Base-by-base conservation (phyloP, 1,140 invertebrate genomes). In the Triops cancriformis region DNA sequence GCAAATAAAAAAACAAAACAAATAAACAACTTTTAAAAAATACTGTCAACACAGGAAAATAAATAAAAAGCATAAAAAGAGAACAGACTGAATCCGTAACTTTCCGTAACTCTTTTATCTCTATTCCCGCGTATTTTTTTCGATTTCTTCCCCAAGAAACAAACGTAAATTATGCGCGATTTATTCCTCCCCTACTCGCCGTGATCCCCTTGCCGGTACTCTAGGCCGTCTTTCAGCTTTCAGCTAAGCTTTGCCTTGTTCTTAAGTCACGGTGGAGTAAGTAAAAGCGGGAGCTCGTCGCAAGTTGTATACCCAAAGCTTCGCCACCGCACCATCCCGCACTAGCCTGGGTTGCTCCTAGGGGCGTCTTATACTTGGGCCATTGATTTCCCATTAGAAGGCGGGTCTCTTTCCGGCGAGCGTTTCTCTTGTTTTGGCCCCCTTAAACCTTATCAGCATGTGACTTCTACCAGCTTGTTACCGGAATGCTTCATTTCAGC, bases 351-450 rank as follows among this genome's bases (percentile, higher is more conserved):
- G n/a, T 37, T 37, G 2, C 51, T 64, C 51, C 51, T 37, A 14
- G 51, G 9, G 51, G 51, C 51, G 51, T 64, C 51, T 23, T 64
- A 37, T 64, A 64, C 51, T n/a, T 64, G 51, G 51, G n/a, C 51
- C 51, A 64, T 64, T 64, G 51, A 64, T 64, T 64, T 64, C 51
- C 51, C 10, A 64, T 64, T 64, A 64, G 51, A 23, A 64, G 51
- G 51, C 51, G 51, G 51, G 51, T 6, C 51, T 23, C 51, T 64
- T 64, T 64, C 51, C n/a, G 14, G 51, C 51, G n/a, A 64, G 14
- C 31, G 31, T 37, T 37, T 37, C 31, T 37, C 31, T 37, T 37
- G 31, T 7, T 2, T 37, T n/a, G n/a, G n/a, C n/a, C n/a, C n/a
- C n/a, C n/a, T n/a, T n/a, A n/a, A n/a, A n/a, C n/a, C n/a, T n/a